phyloP scores from a whole-genome alignment of 2,113 vertebrate genomes.

The Physeter macrocephalus region DNA sequence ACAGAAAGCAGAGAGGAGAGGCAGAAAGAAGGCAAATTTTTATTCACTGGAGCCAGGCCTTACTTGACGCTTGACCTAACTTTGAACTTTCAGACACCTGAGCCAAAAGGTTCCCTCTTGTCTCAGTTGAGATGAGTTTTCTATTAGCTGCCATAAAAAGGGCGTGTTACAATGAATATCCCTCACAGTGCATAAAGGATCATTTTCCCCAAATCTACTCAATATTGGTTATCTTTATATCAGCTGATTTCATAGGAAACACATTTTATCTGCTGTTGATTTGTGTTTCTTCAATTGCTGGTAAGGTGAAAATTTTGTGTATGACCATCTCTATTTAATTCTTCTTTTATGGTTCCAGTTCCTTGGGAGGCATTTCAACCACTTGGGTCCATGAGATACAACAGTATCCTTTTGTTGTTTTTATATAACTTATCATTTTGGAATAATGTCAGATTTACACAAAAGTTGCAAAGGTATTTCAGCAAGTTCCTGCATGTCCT shows the following conservation, averaged over 20 bases:
- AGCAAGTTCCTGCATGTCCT: neutral
- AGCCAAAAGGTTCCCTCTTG: neutral
- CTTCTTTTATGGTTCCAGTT: neutral
- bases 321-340: neutral
- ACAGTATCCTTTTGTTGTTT: neutral
- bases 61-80: neutral
- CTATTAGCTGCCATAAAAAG: neutral
- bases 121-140: neutral
- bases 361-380: neutral
- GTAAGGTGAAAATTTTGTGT: neutral
- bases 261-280: neutral
- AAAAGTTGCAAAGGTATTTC: neutral
- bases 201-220: neutral
- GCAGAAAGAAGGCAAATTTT: neutral
- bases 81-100: neutral
- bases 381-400: neutral
- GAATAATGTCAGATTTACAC: neutral
- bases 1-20: neutral
- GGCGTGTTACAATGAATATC: neutral
- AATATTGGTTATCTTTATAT: neutral
- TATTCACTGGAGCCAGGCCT: neutral
- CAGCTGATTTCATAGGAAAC: neutral
- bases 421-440: neutral
- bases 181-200: neutral
- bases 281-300: neutral